Percentiles rank a stretch among this genome's conserved stretches.
phyloP scores from a whole-genome alignment of 2,888 invertebrate species.

The Aphidoletes aphidimyza region DNA sequence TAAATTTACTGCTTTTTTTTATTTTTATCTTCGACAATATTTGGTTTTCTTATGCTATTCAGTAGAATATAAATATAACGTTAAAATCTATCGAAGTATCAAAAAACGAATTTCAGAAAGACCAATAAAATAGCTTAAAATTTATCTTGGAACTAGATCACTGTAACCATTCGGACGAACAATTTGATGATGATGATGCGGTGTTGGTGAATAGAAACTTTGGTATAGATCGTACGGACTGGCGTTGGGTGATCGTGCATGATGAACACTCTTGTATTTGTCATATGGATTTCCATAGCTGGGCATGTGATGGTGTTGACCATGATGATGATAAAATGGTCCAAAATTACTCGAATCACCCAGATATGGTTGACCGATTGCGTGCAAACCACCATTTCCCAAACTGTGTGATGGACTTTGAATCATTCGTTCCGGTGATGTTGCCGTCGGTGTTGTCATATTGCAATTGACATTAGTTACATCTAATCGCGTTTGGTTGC shows the following conservation, averaged over 20 bases:
- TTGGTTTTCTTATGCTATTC: not conserved
- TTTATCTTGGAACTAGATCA: constrained; percentile 65
- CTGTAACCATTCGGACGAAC: constrained; percentile 60
- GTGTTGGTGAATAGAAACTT: constrained; percentile 57
- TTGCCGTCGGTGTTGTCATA: not conserved
- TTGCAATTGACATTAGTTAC: not conserved
- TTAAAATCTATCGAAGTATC: not conserved
- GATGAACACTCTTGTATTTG: constrained; percentile 63
- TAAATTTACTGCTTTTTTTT: not conserved
- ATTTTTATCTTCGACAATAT: not conserved
- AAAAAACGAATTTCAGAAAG: not conserved
- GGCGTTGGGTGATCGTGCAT: constrained; percentile 58
- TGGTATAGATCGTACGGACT: constrained; percentile 65
- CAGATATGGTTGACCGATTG: constrained; percentile 63
- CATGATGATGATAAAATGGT: constrained; percentile 65
- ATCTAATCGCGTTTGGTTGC: not conserved
- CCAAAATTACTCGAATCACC: constrained; percentile 65
- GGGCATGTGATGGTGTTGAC: constrained; percentile 59
- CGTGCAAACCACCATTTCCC: not conserved
- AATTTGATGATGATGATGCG: constrained; percentile 58
- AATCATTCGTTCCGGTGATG: constrained; percentile 1
- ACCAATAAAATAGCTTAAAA: not conserved
- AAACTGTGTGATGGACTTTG: constrained; percentile 12
- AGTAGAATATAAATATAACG: not conserved
- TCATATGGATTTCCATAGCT: constrained; percentile 65